Conservation (phyloP, 2,797 vertebrate genomes). For the Lepus oiostolus region DNA sequence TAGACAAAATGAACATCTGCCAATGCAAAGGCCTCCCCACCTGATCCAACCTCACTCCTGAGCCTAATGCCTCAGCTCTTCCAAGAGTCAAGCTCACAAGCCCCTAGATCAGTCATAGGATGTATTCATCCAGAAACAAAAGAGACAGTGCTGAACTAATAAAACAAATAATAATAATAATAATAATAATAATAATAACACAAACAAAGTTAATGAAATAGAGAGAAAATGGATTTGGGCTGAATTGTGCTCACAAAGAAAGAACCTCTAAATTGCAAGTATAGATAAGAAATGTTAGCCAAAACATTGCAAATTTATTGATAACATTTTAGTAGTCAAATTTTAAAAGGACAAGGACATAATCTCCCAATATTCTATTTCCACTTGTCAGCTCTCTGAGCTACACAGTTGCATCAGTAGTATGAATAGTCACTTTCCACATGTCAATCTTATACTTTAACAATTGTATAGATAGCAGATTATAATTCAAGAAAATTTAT, state of each 20-base stretch:
- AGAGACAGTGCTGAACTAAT: not conserved
- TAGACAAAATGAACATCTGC: not conserved
- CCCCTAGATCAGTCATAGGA: not conserved
- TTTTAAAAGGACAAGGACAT: not conserved
- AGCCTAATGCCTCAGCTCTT: not conserved
- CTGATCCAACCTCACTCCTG: not conserved
- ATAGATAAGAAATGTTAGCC: not conserved
- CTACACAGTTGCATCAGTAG: not conserved
- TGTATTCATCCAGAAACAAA: not conserved
- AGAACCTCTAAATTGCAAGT: not conserved
- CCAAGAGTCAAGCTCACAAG: not conserved
- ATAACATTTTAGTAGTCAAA: not conserved
- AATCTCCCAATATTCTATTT: not conserved
- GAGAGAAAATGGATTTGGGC: not conserved
- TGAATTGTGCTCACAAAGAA: constrained; percentile 9
- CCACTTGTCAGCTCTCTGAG: not conserved
- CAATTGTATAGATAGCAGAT: not conserved
- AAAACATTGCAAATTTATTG: not conserved
- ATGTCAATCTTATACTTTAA: not conserved
- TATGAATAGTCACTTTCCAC: not conserved
- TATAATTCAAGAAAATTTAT: not conserved
- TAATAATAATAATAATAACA: too few species aligned
- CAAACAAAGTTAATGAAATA: not conserved
- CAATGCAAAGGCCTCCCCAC: too few species aligned
- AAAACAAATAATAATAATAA: not conserved